Evolutionary conservation across 2,888 invertebrate species (phyloP), one percentile per base, ranked within the genome.

Genomic region (Acronicta psi): DNA sequence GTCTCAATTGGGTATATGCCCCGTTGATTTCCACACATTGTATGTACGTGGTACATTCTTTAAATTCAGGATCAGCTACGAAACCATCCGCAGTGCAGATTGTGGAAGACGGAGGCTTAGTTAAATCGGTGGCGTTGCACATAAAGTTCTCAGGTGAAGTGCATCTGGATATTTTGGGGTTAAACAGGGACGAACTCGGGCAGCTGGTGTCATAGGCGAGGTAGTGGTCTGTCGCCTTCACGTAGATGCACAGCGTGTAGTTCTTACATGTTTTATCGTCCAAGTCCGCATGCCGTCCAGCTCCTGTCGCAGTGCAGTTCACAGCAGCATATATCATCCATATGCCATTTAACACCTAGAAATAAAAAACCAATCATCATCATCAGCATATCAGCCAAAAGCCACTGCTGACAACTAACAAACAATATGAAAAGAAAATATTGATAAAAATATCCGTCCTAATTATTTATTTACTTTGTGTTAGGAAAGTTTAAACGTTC

Each of bases 231-330:
- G 37, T n/a, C 9, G 37, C 31, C 2, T 16, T 23, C 4, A 50
- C 49, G 17, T 63, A 63, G 14, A 56, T 56, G 11, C 64, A 63
- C 16, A 63, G 23, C 4, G 62, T 50, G 31, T 46, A 63, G 37
- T 62, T 62, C 38, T 57, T 57, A 47, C 57, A 64, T 13, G 13
- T 44, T 10, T 0, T 8, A 38, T 62, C 64, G 8, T 9, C 16
- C 0, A 31, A 40, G 29, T 62, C 63, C 1, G 62, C 11, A 25
- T 52, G 52, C 2, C 58, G 52, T 9, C 63, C 63, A 29, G 40
- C 9, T 23, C 63, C 47, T 5, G 43, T 52, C 18, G 13, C 31
- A 23, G 23, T 36, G 44, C 64, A 64, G 36, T 58, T 36, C n/a
- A 64, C 37, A 13, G 36, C 29, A 34, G 63, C 57, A 14, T 44